Base-by-base conservation (phyloP, 2,113 vertebrate species). In the Otolemur garnettii region DNA sequence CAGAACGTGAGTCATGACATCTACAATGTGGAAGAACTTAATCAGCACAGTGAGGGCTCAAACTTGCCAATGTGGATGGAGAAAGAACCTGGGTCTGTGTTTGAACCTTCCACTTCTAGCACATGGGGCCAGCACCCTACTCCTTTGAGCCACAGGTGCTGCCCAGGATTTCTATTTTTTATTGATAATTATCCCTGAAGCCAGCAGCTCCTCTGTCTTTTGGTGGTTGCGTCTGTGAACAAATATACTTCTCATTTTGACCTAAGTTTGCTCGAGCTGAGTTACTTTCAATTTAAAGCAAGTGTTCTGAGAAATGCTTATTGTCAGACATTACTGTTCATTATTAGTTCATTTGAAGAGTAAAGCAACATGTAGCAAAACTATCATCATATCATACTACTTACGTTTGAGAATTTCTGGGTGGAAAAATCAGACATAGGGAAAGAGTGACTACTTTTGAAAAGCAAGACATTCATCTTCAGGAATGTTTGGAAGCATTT, bases 261-360 rank as follows among this genome's bases (percentile, higher is more conserved):
- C 8, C 30, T n/a, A 69, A 82, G 8, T 53, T 91, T 91, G 78
- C 26, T 93, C 62, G 79, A 83, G 10, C 7, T 94, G 50, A 1
- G 26, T 79, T 95, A 79, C 38, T 9, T 89, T 95, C 50, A 38
- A 59, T 79, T 94, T 80, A 83, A 96, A 95, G n/a, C 4, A 72
- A 94, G 24, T 86, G 21, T 78, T 88, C 60, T 72, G 18, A 93
- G 45, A 93, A 91, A 72, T 91, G 11, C 79, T 87, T 88, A 62
- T 62, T 85, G 30, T 57, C n/a, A 93, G 92, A 92, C 8, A 74
- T 81, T 87, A 62, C 33, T 68, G 30, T 74, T 19, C 86, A 62
- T 84, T 71, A 84, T 94, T 42, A 90, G 69, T 18, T 78, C 68
- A 88, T 50, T 55, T 77, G n/a, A 92, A 85, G 8, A 75, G 2